Evolutionary conservation across 92 coral and sea anemone genomes (phyloP), one percentile per base, ranked within the genome.

Genomic region (Epizoanthus fatuus): DNA sequence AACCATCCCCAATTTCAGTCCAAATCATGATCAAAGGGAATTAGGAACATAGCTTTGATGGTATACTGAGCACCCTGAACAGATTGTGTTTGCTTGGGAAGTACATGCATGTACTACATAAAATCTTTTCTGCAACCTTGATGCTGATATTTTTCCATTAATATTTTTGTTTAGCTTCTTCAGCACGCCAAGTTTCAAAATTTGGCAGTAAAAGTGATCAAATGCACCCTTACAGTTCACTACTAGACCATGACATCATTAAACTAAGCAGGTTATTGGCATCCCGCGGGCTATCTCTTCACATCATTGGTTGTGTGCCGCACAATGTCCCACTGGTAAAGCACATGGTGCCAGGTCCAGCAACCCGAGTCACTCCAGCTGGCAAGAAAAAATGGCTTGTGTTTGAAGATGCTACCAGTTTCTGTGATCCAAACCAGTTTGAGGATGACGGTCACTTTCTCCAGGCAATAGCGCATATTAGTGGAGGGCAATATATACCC

Each of bases 401-500:
- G 52, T 37, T 76, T 58, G 81, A 76, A 14, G 7, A 1, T 58
- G 81, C 82, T 2, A 44, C 69, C 0, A 49, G 19, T 19, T 77
- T 77, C 19, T 40, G 3, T 3, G 82, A 77, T 15, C 69, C 82
- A 40, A 60, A 13, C 13, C 82, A 77, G 4, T 19, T 77, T 60
- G 82, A 60, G 65, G 82, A 77, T 42, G 82, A 60, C 17, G n/a
- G 56, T 39, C 82, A 77, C 51, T 42, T 40, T 42, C 82, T 77
- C 17, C 57, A 77, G 40, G 82, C 82, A 9, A 20, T 77, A 40
- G 82, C 82, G 4, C 82, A 59, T 19, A 59, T 77, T 19, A 77
- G 82, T 77, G 82, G 82, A 20, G 82, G 82, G 4, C 70, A 56
- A 60, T 77, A 59, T 7, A 77, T 77, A 8, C 82, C 82, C 4